Conservation (phyloP, 2,797 vertebrate genomes). For the Chiloscyllium punctatum region DNA sequence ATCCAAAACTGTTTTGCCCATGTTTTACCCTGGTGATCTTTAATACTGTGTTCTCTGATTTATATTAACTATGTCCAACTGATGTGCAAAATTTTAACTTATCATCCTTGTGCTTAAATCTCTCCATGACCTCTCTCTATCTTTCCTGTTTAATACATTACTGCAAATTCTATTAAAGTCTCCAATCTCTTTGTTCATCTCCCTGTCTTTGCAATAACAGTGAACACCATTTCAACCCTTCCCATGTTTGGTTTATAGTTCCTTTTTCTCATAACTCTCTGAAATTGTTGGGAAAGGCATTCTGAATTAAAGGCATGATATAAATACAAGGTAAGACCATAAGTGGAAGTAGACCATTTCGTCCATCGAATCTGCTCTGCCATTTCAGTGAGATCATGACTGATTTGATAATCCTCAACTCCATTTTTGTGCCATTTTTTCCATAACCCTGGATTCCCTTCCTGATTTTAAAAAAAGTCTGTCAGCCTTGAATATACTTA, state of each 20-base stretch:
- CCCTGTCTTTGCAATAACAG: background rate
- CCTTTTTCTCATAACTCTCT: background rate
- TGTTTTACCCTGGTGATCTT: background rate
- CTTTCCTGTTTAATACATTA: background rate
- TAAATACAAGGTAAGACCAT: background rate
- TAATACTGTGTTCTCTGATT: background rate
- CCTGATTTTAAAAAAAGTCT: no score
- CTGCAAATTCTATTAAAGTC: background rate
- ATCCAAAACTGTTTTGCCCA: background rate
- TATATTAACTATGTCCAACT: background rate
- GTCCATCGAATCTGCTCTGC: no score
- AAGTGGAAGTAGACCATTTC: no score
- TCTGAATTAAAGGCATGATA: background rate
- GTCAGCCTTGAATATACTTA: no score
- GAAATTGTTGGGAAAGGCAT: background rate
- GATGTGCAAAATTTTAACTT: background rate
- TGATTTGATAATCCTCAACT: no score
- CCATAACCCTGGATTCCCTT: no score
- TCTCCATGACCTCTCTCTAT: background rate
- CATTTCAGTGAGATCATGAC: no score
- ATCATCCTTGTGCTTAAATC: background rate
- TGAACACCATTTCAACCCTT: background rate
- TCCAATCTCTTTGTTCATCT: background rate
- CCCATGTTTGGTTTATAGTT: background rate
- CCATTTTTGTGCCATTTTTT: no score